Conservation (phyloP, 2,797 vertebrate genomes). For the Manis pentadactyla region DNA sequence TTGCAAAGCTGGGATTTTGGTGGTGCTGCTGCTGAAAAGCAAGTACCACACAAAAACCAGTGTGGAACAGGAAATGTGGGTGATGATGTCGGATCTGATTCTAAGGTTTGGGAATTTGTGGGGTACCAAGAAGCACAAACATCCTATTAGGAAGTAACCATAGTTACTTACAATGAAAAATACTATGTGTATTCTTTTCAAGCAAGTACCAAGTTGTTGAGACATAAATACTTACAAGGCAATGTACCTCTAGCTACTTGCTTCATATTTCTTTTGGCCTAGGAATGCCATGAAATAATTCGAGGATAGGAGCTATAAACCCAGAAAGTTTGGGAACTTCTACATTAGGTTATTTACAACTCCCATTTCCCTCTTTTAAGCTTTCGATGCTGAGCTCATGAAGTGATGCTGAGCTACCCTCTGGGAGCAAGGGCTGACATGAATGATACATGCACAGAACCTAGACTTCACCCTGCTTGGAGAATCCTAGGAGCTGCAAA, state of each 20-base stretch:
- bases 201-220: neutral
- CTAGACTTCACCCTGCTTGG: neutral
- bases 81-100: fast-evolving
- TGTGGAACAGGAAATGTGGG: neutral
- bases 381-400: neutral
- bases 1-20: neutral
- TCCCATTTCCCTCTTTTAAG: neutral
- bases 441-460: neutral
- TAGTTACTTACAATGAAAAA: slow-evolving; percentile 10
- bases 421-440: neutral
- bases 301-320: neutral
- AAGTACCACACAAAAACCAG: neutral
- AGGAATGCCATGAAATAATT: neutral
- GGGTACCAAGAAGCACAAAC: neutral
- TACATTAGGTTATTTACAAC: neutral
- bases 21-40: neutral
- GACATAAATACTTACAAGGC: neutral
- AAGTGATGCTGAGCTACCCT: neutral
- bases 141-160: neutral
- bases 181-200: neutral
- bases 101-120: neutral
- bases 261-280: neutral
- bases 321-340: neutral
- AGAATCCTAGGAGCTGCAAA: neutral
- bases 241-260: neutral